Percentiles rank a stretch among this genome's conserved stretches.
Evolutionary conservation across 2,888 invertebrate species (phyloP).

Genomic region (Euzetes globulus): DNA sequence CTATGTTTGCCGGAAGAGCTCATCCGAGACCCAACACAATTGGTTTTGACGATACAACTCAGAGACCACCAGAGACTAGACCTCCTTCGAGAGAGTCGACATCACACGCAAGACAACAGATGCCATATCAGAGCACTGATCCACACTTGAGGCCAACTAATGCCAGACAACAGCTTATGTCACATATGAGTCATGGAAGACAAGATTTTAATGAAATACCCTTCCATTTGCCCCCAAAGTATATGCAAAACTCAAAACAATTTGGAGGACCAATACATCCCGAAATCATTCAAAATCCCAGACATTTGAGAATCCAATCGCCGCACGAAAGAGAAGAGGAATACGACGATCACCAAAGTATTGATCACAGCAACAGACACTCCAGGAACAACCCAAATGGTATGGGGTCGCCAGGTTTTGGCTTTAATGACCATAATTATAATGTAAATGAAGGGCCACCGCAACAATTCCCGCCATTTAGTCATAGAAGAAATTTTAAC

Average conservation of each 20-base stretch:
- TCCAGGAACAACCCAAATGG: too few relatives aligned
- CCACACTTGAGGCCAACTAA: neutral
- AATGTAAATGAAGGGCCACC: neutral
- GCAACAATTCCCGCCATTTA: neutral
- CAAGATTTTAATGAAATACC: neutral
- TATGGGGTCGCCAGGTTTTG: too few relatives aligned
- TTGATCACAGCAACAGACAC: too few relatives aligned
- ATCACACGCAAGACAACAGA: conserved; percentile 7
- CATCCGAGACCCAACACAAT: neutral
- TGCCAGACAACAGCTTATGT: neutral
- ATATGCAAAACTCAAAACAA: neutral
- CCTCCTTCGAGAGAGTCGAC: neutral
- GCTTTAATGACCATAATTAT: neutral
- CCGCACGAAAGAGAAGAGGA: neutral
- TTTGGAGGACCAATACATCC: neutral
- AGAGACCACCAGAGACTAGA: neutral
- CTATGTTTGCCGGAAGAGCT: neutral
- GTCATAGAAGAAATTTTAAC: neutral
- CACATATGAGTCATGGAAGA: neutral
- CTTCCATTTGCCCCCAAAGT: neutral
- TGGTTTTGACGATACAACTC: neutral
- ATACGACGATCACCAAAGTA: too few relatives aligned
- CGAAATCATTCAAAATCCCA: neutral
- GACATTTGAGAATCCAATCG: neutral
- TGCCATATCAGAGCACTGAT: conserved; percentile 15